Evolutionary conservation across 2,888 invertebrate species (phyloP).

Genomic region (Lycophotia porphyrea): DNA sequence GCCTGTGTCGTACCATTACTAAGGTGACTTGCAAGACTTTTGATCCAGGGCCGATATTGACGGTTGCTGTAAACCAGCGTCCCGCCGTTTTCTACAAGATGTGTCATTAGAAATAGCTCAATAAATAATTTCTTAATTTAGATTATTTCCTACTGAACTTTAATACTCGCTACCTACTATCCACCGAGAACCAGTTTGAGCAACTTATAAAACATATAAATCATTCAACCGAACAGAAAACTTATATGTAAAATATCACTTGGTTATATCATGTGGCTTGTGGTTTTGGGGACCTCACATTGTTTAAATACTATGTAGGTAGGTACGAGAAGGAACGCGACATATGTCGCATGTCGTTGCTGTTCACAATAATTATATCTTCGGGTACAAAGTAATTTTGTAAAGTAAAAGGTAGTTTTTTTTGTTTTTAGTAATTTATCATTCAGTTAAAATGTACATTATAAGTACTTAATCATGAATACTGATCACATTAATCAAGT

Average conservation of each 20-base stretch:
- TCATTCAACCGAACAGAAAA: conserved; percentile 66
- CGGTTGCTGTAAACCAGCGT: not conserved
- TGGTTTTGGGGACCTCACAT: conserved; percentile 65
- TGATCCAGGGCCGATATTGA: not conserved
- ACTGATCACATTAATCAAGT: conserved; percentile 1
- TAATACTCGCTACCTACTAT: conserved; percentile 44
- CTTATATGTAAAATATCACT: conserved; percentile 74
- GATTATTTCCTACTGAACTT: conserved; percentile 14
- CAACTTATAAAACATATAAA: conserved; percentile 67
- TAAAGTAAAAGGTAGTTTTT: conserved; percentile 8
- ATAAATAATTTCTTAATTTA: conserved; percentile 8
- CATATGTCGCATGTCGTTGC: conserved; percentile 21
- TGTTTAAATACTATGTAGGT: conserved; percentile 60
- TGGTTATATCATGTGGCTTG: conserved; percentile 70
- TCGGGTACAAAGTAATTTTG: not conserved
- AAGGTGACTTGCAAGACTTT: not conserved
- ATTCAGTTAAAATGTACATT: not conserved
- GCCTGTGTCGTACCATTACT: not conserved
- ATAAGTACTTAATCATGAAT: conserved; percentile 1
- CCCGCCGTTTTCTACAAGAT: not conserved
- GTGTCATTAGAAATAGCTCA: not conserved
- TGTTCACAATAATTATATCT: conserved; percentile 14
- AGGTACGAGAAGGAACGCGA: not conserved
- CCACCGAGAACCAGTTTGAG: conserved; percentile 61
- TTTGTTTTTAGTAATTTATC: conserved; percentile 14